Conservation (phyloP, 2,797 vertebrate genomes). For the Aulostomus chinensis region DNA sequence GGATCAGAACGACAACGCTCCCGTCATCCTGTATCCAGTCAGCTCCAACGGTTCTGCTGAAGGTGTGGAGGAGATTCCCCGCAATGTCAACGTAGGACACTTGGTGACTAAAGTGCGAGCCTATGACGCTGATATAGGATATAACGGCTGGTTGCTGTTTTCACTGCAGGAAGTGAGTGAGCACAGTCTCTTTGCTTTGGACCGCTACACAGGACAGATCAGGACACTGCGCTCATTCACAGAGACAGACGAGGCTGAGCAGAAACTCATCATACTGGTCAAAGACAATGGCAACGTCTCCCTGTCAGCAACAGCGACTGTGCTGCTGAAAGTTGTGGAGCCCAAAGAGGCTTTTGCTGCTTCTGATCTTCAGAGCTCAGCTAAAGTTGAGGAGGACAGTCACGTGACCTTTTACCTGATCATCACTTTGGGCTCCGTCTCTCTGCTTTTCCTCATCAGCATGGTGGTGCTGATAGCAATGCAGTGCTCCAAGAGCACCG, state of each 20-base stretch:
- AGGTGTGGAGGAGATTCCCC: no score
- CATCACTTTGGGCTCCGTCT: conserved; percentile 21
- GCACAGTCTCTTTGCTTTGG: conserved; percentile 25
- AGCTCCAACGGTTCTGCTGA: no score
- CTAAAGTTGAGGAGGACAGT: background rate
- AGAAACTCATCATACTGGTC: conserved; percentile 59
- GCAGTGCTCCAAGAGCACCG: conserved; percentile 30
- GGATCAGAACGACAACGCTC: no score
- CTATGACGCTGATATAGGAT: conserved; percentile 36
- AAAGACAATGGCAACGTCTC: conserved; percentile 69
- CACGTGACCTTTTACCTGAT: background rate
- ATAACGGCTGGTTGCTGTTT: conserved; percentile 35
- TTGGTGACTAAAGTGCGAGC: conserved; percentile 57
- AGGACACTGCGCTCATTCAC: conserved; percentile 21
- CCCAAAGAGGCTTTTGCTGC: conserved; percentile 43
- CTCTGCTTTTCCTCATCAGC: conserved; percentile 42
- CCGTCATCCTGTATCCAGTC: no score
- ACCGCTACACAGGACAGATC: conserved; percentile 25
- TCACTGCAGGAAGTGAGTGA: conserved; percentile 23
- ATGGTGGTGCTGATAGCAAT: conserved; percentile 36
- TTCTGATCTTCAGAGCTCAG: background rate
- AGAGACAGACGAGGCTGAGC: conserved; percentile 12
- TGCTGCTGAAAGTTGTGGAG: conserved; percentile 36
- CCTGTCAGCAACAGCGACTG: conserved; percentile 55
- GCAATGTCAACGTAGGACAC: conserved; percentile 41